Base-by-base conservation (phyloP, 2,113 vertebrate genomes). In the Thinocorus orbignyianus region DNA sequence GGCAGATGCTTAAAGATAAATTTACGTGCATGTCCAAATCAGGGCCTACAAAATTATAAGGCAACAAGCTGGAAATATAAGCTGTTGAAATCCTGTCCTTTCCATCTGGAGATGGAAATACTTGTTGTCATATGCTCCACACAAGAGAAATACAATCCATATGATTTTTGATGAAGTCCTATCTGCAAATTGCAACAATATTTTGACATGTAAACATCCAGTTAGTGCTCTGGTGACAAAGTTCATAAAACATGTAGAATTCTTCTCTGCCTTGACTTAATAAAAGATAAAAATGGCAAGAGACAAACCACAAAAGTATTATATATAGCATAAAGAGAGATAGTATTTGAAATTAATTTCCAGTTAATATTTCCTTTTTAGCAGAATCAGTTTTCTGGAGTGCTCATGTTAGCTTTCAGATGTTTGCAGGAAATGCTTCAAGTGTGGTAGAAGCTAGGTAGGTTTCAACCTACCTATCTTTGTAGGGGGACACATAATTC, bases 1-100 rank as follows among this genome's bases (percentile, higher is more conserved):
- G 57, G 20, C 82, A 90, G 82, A 96, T 94, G 46, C 35, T 88
- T 92, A 86, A 90, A 90, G 58, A 86, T 66, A 93, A 90, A 93
- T 70, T 65, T 81, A 83, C 0, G 2, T 83, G 33, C 33, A 18
- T 71, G 39, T 33, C 52, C 4, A 5, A 87, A 72, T 76, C 48
- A 46, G 9, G 57, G 44, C n/a, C 55, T 90, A 51, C 35, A 54
- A 77, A 84, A 83, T 85, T 80, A 64, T 82, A 70, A 81, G 58
- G 70, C 25, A 81, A 68, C 33, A 88, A 17, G 42, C 26, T 94
- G 60, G 51, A 95, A 91, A 82, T 81, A 71, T 60, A 84, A 86
- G 31, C 28, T 76, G 30, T 51, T 81, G 28, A 88, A 86, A 73
- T 74, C 25, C 55, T 42, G 28, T 55, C 17, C 62, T 85, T 85